Evolutionary conservation across 1,140 invertebrate genomes (phyloP), one percentile per base, ranked within the genome.

Genomic region (Hypsibius dujardini): DNA sequence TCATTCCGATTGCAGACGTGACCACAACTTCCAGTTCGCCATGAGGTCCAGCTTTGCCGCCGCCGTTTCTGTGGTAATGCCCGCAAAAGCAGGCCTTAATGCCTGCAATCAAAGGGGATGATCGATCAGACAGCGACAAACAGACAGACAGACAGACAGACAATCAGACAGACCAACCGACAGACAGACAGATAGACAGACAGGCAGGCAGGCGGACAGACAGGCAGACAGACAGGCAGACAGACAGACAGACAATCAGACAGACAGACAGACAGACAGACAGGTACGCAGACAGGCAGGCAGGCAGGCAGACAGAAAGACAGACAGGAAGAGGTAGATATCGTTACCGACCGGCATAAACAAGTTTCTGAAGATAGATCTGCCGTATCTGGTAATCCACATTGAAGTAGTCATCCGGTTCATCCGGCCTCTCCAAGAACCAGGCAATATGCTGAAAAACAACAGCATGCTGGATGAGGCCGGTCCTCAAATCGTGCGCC

Each of bases 401-500:
- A 73, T 80, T 82, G 75, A 83, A 83, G 74, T 83, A 82, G 1
- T 72, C 71, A 14, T 74, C 71, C n/a, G 75, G 74, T 74, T 83
- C 82, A 59, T 83, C 79, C 1, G 76, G 72, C 46, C 75, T 59
- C 3, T 76, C 67, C 1, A 84, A 3, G 76, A 85, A 84, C 76
- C 79, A 82, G 3, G 84, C 82, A 71, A 85, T 83, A 75, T 85
- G 84, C 75, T 85, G 83, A 73, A 84, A 84, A 2, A 84, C 73
- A 50, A 84, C 77, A 56, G 78, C 74, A 74, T 81, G 79, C 59
- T 77, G 76, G 46, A 76, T 76, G 46, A 71, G 67, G n/a, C 72
- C 71, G 42, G 14, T 47, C 60, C 71, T 74, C 46, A 70, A 45
- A 67, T 67, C 62, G 3, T 14, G 12, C 7, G 7, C 42, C 42